phyloP scores from a whole-genome alignment of 1,140 invertebrate genomes.

The Drosophila busckii region DNA sequence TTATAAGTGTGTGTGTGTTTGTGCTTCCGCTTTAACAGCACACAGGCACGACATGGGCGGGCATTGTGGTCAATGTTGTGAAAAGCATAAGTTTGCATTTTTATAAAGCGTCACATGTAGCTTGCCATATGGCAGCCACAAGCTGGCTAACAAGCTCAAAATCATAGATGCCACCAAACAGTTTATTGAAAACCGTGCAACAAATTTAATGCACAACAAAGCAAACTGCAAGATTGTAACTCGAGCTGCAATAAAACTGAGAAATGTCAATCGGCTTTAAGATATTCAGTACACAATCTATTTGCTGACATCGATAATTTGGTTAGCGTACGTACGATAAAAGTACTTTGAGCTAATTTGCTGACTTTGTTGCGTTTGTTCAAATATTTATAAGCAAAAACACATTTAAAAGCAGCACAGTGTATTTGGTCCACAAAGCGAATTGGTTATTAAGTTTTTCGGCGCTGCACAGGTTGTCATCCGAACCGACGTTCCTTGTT shows the following conservation, averaged over 20 bases:
- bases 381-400: slow-evolving; percentile 73
- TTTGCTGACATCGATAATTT: slow-evolving; percentile 31
- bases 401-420: slow-evolving; percentile 30
- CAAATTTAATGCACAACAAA: no score
- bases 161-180: no score
- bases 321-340: slow-evolving; percentile 42
- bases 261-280: no score
- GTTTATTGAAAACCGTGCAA: no score
- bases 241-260: no score
- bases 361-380: slow-evolving; percentile 32
- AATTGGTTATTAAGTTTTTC: slow-evolving; percentile 70
- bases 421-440: slow-evolving; percentile 63
- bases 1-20: slow-evolving; percentile 58
- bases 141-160: no score
- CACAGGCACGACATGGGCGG: slow-evolving; percentile 21
- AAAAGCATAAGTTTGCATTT: slow-evolving; percentile 76
- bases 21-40: slow-evolving; percentile 24
- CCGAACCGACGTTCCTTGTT: background rate
- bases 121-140: slow-evolving; percentile 52
- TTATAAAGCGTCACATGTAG: slow-evolving; percentile 58
- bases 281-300: slow-evolving; percentile 34
- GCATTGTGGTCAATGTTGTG: slow-evolving; percentile 49
- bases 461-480: slow-evolving; percentile 3
- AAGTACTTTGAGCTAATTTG: slow-evolving; percentile 19
- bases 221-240: no score